Conservation (phyloP, 2,113 vertebrate species). For the Bombycilla garrulus region DNA sequence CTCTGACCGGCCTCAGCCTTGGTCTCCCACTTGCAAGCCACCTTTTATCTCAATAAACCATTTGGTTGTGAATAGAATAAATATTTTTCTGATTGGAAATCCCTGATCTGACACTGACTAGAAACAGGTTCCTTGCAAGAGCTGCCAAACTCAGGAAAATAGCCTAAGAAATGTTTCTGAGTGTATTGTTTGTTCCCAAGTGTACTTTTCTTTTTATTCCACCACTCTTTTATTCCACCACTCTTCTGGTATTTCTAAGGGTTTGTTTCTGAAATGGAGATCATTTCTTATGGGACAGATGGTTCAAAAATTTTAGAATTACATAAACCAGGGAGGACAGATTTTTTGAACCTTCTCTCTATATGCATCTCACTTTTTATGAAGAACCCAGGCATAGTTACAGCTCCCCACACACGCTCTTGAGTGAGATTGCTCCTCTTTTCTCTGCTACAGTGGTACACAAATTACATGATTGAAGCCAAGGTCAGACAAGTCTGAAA, state of each 20-base stretch:
- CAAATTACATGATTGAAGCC: neutral
- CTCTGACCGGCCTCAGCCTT: neutral
- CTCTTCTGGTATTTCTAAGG: neutral
- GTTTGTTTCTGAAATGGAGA: neutral
- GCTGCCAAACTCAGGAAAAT: neutral
- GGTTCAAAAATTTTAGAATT: constrained; percentile 27
- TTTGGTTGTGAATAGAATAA: rapidly evolving
- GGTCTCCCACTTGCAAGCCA: neutral
- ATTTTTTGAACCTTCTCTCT: constrained; percentile 30
- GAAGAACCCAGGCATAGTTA: constrained; percentile 1
- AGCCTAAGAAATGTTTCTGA: neutral
- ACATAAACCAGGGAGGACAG: neutral
- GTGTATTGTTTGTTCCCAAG: neutral
- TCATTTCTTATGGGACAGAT: constrained; percentile 29
- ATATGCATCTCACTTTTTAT: neutral
- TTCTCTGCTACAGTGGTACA: neutral
- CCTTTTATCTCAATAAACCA: neutral
- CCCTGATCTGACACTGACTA: neutral
- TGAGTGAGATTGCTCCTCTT: neutral
- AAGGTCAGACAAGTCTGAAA: neutral
- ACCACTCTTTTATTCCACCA: neutral
- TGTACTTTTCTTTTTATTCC: neutral
- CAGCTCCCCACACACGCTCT: neutral
- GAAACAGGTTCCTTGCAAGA: neutral
- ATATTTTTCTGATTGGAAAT: neutral